Conservation (phyloP, 1,140 invertebrate genomes). For the Euschistus heros region DNA sequence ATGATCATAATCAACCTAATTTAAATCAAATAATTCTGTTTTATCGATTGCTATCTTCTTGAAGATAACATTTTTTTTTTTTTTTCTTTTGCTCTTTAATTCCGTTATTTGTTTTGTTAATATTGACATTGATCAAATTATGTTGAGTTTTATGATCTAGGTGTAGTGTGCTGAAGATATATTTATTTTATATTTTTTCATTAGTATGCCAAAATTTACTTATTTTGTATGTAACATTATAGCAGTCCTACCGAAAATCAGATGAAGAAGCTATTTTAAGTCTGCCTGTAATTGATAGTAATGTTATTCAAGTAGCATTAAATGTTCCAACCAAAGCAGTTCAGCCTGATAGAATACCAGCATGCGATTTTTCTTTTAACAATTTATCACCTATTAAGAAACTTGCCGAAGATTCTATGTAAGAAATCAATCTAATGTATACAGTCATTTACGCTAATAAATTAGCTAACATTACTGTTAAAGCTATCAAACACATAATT, state of each 20-base stretch:
- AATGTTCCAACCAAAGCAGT: constrained; percentile 34
- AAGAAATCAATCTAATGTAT: background rate
- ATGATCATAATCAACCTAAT: too few relatives aligned
- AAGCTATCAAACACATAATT: background rate
- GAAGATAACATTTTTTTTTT: too few relatives aligned
- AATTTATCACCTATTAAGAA: background rate
- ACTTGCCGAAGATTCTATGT: constrained; percentile 11
- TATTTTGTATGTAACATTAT: constrained; percentile 21
- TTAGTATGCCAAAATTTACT: constrained; percentile 24
- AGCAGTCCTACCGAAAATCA: constrained; percentile 38
- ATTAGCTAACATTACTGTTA: background rate
- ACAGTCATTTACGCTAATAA: background rate
- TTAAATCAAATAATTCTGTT: too few relatives aligned
- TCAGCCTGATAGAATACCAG: constrained; percentile 23
- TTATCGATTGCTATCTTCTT: too few relatives aligned
- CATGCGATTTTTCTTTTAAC: constrained; percentile 35
- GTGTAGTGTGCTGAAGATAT: background rate
- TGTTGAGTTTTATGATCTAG: too few relatives aligned
- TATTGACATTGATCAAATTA: too few relatives aligned
- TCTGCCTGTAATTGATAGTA: constrained; percentile 53
- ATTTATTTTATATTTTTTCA: constrained; percentile 21
- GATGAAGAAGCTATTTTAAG: constrained; percentile 46
- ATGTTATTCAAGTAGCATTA: constrained; percentile 51
- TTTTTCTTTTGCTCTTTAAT: too few relatives aligned
- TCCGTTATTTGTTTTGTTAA: too few relatives aligned